Base-by-base conservation (phyloP, 2,888 invertebrate species). In the Pedicia rivosa region DNA sequence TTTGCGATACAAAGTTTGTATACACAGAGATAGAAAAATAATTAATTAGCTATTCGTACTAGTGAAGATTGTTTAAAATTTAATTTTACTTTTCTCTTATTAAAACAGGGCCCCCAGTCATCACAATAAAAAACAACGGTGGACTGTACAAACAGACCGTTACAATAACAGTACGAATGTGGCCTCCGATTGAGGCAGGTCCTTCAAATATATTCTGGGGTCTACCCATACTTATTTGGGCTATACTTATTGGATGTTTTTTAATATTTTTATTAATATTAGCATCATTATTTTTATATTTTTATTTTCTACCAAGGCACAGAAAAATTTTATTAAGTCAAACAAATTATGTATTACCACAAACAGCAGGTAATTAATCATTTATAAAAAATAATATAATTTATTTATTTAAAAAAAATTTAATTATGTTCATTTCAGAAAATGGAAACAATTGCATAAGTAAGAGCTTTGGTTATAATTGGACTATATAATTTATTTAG, bases 141-240 rank as follows among this genome's bases (percentile, higher is more conserved):
- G 47, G 47, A 45, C 43, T 56, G 36, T 56, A 53, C 43, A 50
- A 54, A 43, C 55, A 55, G 48, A 55, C 55, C 22, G 55, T 54
- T 43, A 56, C 55, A 44, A 47, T 56, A 50, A 55, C 53, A 43
- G 56, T 54, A 34, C 53, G 52, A 47, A 55, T 56, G 54, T 54
- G 53, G 53, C 54, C 54, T 38, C 44, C 47, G 29, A 40, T 46
- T 42, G 44, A 45, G 41, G 45, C 45, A 43, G 44, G 42, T 38
- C 43, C 44, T 25, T 43, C 42, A 37, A 44, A 42, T 26, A 40
- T 41, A 40, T 22, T 41, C 26, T 45, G 42, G 42, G 47, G 47
- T 39, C 40, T 46, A 31, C 46, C 47, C 36, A 38, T 40, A 14
- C 36, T 47, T 34, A 31, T 44, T 41, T 47, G 45, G 46, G 46